Percentiles rank a stretch among this genome's conserved stretches.
phyloP scores from a whole-genome alignment of 1,140 invertebrate species.

The Lysiphlebus fabarum region DNA sequence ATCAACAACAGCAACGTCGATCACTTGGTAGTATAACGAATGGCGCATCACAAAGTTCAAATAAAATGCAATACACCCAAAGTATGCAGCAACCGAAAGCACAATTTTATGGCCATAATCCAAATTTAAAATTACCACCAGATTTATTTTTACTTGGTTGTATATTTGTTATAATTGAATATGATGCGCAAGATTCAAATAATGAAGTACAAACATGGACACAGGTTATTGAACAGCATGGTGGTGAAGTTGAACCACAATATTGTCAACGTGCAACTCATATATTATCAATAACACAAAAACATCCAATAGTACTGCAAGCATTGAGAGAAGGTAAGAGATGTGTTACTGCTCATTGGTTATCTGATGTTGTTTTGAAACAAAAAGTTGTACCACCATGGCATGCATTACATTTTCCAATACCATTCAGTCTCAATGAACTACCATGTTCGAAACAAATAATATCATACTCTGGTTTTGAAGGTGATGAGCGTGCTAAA shows the following conservation, averaged over 20 bases:
- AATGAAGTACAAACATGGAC: slow-evolving; percentile 72
- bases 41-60: slow-evolving; percentile 44
- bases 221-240: slow-evolving; percentile 79
- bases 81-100: slow-evolving; percentile 60
- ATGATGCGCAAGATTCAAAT: slow-evolving; percentile 56
- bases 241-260: slow-evolving; percentile 82
- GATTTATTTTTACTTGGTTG: slow-evolving; percentile 89
- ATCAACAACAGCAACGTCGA: slow-evolving; percentile 53
- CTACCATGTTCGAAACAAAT: slow-evolving; percentile 66
- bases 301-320: slow-evolving; percentile 83
- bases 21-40: slow-evolving; percentile 56
- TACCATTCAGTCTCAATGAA: slow-evolving; percentile 67
- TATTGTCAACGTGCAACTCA: slow-evolving; percentile 87
- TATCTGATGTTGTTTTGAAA: slow-evolving; percentile 82
- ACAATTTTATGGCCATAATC: slow-evolving; percentile 83
- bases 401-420: slow-evolving; percentile 87
- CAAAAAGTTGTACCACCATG: slow-evolving; percentile 86
- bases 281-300: slow-evolving; percentile 85
- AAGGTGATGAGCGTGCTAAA: slow-evolving; percentile 74
- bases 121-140: slow-evolving; percentile 78
- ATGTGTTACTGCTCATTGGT: slow-evolving; percentile 91
- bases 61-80: slow-evolving; percentile 54
- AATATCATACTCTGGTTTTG: slow-evolving; percentile 82
- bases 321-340: slow-evolving; percentile 67
- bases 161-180: slow-evolving; percentile 84